phyloP scores from a whole-genome alignment of 1,140 invertebrate genomes.

The Vollenhovia emeryi region DNA sequence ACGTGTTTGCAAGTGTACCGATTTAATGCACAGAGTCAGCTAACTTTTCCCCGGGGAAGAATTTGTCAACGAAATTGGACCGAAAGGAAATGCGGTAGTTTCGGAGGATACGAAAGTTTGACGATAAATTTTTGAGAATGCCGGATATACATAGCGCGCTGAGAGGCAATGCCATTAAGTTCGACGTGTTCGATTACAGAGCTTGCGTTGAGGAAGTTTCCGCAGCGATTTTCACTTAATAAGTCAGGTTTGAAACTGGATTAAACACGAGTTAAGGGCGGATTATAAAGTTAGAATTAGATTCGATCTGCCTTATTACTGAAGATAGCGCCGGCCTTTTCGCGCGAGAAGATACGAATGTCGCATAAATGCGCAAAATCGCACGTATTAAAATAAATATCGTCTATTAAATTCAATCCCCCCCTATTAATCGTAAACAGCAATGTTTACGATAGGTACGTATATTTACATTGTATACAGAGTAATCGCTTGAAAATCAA shows the following conservation, averaged over 20 bases:
- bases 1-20: not conserved
- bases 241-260: conserved; percentile 58
- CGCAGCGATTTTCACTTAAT: conserved; percentile 57
- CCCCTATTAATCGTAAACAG: not conserved
- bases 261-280: conserved; percentile 56
- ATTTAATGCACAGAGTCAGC: conserved; percentile 7
- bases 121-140: conserved; percentile 51
- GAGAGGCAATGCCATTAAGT: conserved; percentile 54
- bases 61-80: conserved; percentile 46
- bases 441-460: not conserved
- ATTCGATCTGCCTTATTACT: conserved; percentile 56
- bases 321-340: conserved; percentile 9
- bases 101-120: conserved; percentile 24
- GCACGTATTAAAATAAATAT: not conserved
- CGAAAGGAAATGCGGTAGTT: conserved; percentile 24
- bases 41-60: conserved; percentile 16
- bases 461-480: not conserved
- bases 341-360: not conserved
- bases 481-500: not conserved
- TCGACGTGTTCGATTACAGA: conserved; percentile 48
- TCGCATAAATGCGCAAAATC: not conserved
- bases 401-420: not conserved
- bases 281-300: conserved; percentile 61
- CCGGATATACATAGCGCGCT: not conserved
- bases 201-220: conserved; percentile 47